These are phyloP conservation scores for Brachymystax lenok DNA, from an alignment of 2,797 vertebrate genomes.

Conservation along the genomic window DNA sequence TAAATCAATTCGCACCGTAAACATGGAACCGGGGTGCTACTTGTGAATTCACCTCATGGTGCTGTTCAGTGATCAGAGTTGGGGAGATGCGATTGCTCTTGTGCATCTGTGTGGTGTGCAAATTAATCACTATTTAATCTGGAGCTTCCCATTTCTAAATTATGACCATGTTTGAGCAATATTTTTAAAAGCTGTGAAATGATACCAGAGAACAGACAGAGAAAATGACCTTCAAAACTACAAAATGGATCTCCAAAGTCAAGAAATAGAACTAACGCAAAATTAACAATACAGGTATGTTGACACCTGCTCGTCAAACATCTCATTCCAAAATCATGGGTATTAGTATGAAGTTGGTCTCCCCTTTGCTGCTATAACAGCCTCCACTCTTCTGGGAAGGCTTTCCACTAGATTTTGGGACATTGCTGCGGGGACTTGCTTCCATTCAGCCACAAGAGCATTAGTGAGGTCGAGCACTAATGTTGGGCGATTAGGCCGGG, in stretches of 20 bases:
- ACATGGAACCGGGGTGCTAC: constrained; percentile 20
- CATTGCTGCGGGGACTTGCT: too few relatives aligned
- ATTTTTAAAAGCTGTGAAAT: background rate
- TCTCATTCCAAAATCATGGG: too few relatives aligned
- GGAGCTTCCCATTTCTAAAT: background rate
- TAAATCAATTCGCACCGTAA: constrained; percentile 63
- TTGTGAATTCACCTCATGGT: constrained; percentile 48
- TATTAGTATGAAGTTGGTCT: too few relatives aligned
- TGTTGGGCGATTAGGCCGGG: too few relatives aligned
- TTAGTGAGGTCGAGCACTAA: too few relatives aligned
- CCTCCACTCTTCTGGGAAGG: too few relatives aligned
- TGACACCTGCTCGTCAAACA: too few relatives aligned
- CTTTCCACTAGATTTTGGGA: too few relatives aligned
- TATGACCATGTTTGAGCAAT: background rate
- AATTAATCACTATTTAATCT: background rate
- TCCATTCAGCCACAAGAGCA: too few relatives aligned
- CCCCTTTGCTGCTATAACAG: too few relatives aligned
- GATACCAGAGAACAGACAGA: background rate
- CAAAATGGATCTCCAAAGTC: background rate
- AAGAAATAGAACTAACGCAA: background rate
- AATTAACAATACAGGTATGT: background rate
- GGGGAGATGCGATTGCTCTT: background rate
- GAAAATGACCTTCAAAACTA: background rate
- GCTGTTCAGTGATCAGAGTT: background rate
- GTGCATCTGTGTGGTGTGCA: background rate